phyloP scores from a whole-genome alignment of 2,113 vertebrate genomes.

The Probosciger aterrimus region DNA sequence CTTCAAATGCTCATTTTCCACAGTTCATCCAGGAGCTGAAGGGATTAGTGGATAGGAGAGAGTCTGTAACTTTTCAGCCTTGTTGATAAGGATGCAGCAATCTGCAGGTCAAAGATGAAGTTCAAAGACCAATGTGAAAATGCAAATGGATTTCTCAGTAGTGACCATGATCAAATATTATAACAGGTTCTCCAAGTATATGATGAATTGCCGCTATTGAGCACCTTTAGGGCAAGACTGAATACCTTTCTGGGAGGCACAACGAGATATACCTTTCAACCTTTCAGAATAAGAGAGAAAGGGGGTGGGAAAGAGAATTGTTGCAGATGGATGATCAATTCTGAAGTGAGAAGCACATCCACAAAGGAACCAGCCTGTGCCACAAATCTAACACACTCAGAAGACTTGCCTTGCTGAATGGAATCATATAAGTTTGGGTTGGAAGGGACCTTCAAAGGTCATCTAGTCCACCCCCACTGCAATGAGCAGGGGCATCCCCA shows the following conservation, averaged over 20 bases:
- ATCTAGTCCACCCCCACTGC: not conserved
- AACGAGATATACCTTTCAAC: not conserved
- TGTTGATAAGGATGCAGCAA: not conserved
- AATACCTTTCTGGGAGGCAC: not conserved
- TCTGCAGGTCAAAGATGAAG: not conserved
- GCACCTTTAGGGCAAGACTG: not conserved
- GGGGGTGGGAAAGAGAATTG: not conserved
- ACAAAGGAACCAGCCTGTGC: not conserved
- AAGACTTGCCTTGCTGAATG: not conserved
- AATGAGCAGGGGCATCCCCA: not conserved
- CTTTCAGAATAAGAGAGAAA: not conserved
- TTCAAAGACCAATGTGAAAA: not conserved
- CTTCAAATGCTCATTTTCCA: not conserved
- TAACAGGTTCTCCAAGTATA: not conserved
- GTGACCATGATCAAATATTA: not conserved
- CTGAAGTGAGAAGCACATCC: not conserved
- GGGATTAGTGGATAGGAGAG: not conserved
- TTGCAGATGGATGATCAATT: not conserved
- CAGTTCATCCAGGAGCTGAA: not conserved
- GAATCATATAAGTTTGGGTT: not conserved
- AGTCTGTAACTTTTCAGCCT: not conserved
- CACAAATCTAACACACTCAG: fast-evolving
- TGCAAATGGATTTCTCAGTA: not conserved
- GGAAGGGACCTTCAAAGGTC: not conserved
- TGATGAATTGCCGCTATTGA: not conserved